A percentile compares a stretch with the other conserved stretches of the same genome.
Evolutionary conservation across 2,113 vertebrate species (phyloP).

Genomic region (Chaenogobius annularis): DNA sequence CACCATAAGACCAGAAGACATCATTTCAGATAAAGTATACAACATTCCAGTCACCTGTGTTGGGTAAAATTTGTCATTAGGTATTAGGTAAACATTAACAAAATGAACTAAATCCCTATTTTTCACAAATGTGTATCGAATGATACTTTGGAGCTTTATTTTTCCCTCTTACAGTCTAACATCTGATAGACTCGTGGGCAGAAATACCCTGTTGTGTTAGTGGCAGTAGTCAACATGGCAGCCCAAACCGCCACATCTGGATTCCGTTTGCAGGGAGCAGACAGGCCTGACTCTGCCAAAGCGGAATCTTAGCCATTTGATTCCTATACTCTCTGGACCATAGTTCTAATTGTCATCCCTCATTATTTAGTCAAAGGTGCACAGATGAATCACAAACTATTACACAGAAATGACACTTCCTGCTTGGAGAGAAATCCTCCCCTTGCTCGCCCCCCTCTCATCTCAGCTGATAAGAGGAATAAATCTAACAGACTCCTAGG

Average conservation of each 20-base stretch:
- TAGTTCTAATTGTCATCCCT: slow-evolving; percentile 78
- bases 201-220: slow-evolving; percentile 65
- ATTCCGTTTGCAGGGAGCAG: slow-evolving; percentile 76
- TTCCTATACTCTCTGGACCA: slow-evolving; percentile 65
- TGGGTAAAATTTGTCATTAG: background rate
- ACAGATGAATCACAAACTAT: slow-evolving; percentile 72
- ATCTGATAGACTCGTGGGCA: slow-evolving; percentile 60
- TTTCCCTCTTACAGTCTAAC: slow-evolving; percentile 18
- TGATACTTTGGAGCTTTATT: slow-evolving; percentile 21
- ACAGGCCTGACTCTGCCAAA: slow-evolving; percentile 70
- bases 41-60: background rate
- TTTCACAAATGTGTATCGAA: slow-evolving; percentile 56
- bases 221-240: slow-evolving; percentile 57
- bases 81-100: background rate
- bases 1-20: no score
- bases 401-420: slow-evolving; percentile 70
- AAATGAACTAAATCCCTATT: slow-evolving; percentile 9
- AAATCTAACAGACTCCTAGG: slow-evolving; percentile 35
- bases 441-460: slow-evolving; percentile 48
- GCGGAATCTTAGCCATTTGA: slow-evolving; percentile 74
- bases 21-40: no score
- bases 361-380: slow-evolving; percentile 80
- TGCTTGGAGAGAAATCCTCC: slow-evolving; percentile 63
- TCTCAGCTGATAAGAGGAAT: slow-evolving; percentile 63
- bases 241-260: slow-evolving; percentile 75